Evolutionary conservation across 2,113 vertebrate genomes (phyloP).

Genomic region (Balaeniceps rex): DNA sequence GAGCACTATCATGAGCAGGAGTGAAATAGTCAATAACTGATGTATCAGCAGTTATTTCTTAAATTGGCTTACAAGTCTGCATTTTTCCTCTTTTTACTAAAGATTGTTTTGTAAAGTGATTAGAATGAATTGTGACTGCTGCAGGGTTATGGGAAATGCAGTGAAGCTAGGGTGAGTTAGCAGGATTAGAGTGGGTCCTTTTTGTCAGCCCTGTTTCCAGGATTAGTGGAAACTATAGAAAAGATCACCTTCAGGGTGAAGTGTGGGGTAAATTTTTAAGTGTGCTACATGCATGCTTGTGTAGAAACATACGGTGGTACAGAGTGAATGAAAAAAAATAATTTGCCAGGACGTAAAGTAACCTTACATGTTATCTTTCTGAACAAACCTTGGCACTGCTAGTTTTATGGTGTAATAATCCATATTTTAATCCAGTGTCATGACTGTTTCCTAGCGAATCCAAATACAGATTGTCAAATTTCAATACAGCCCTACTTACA

Average conservation of each 20-base stretch:
- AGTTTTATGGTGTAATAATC: background rate
- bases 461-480: background rate
- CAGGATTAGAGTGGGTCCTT: slow-evolving; percentile 51
- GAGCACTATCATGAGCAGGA: slow-evolving; percentile 89
- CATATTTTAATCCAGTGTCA: slow-evolving; percentile 18
- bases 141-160: slow-evolving; percentile 74
- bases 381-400: slow-evolving; percentile 29
- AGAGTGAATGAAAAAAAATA: background rate
- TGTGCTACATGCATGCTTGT: background rate
- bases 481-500: slow-evolving; percentile 13
- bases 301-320: background rate
- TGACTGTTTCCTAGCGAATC: background rate
- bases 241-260: slow-evolving; percentile 41
- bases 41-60: slow-evolving; percentile 98
- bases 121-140: slow-evolving; percentile 83
- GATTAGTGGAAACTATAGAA: slow-evolving; percentile 30
- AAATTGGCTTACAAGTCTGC: slow-evolving; percentile 94
- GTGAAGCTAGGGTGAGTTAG: slow-evolving; percentile 66
- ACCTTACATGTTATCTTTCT: background rate
- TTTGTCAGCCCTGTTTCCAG: slow-evolving; percentile 35
- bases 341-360: background rate
- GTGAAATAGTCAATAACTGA: slow-evolving; percentile 95
- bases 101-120: slow-evolving; percentile 86
- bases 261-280: background rate
- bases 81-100: slow-evolving; percentile 80